Percentiles rank a stretch among this genome's conserved stretches.
phyloP scores from a whole-genome alignment of 37 sponge, comb jelly and placozoan genomes.

The Aphrocallistes beatrix region DNA sequence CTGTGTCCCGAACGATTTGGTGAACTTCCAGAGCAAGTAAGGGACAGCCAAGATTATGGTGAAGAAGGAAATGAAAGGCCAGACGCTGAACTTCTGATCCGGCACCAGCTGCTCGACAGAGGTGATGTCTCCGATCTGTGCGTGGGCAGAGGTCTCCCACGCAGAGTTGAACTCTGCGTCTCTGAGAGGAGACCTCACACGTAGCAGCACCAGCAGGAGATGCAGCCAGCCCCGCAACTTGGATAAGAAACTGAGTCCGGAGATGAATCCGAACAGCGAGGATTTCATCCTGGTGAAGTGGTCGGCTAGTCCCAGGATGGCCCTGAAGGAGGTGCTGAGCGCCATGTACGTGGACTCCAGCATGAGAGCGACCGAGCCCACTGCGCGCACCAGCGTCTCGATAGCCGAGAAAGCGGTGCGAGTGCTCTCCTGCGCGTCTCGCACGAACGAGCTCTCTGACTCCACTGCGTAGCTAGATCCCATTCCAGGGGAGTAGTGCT shows the following conservation, averaged over 20 bases:
- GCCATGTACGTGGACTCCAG: constrained; percentile 42
- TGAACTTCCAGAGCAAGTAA: constrained; percentile 27
- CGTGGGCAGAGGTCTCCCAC: background rate
- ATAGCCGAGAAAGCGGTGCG: constrained; percentile 37
- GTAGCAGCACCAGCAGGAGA: constrained; percentile 18
- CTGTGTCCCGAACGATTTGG: constrained; percentile 22
- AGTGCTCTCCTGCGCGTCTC: constrained; percentile 34
- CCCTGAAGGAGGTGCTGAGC: constrained; percentile 34
- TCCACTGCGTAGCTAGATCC: background rate
- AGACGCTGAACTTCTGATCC: constrained; percentile 1
- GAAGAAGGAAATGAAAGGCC: constrained; percentile 40
- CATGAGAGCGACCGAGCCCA: constrained; percentile 42
- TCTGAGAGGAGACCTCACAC: constrained; percentile 14
- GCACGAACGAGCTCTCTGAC: constrained; percentile 29
- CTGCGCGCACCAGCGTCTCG: constrained; percentile 39
- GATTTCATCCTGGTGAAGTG: constrained; percentile 25
- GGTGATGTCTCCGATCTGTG: background rate
- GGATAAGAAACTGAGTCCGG: constrained; percentile 21
- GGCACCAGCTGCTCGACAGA: background rate
- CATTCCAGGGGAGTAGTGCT: background rate
- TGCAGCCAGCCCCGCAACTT: constrained; percentile 18
- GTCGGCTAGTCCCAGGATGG: constrained; percentile 40
- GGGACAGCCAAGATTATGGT: constrained; percentile 31
- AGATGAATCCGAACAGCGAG: constrained; percentile 23
- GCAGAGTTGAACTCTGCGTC: constrained; percentile 15